These are phyloP conservation scores for Fopius arisanus DNA, from an alignment of 1,140 invertebrate genomes.

Conservation along the genomic window DNA sequence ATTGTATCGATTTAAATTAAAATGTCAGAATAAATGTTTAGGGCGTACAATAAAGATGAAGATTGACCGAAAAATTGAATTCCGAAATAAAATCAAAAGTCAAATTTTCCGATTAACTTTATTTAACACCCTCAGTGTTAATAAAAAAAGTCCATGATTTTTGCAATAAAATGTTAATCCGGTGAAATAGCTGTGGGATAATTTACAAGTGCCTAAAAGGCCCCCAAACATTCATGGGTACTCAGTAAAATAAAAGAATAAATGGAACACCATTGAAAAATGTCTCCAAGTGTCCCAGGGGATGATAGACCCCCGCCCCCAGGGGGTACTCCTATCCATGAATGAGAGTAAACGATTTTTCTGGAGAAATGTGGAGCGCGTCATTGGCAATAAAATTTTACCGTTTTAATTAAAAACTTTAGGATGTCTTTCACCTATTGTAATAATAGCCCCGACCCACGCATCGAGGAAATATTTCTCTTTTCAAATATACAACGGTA, in stretches of 20 bases:
- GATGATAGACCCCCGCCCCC: background rate
- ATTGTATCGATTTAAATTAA: background rate
- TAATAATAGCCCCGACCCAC: background rate
- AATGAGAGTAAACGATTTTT: background rate
- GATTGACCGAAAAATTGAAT: background rate
- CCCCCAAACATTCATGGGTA: background rate
- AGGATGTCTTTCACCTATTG: background rate
- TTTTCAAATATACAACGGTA: background rate
- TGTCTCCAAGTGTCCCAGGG: background rate
- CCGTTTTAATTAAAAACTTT: conserved; percentile 3
- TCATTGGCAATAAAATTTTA: background rate
- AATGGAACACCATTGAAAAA: background rate
- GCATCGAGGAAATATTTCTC: background rate
- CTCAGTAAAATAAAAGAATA: background rate
- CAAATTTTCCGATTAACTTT: background rate
- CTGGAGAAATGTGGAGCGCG: conserved; percentile 2
- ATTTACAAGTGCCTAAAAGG: background rate
- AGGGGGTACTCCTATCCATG: background rate
- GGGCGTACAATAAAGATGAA: background rate
- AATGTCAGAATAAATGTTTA: background rate
- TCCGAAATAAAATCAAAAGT: background rate
- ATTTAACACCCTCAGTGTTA: background rate
- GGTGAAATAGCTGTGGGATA: background rate
- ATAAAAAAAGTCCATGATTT: background rate
- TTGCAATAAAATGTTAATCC: conserved; percentile 4